phyloP scores from a whole-genome alignment of 2,113 vertebrate species.

The Gnathonemus longibarbis region DNA sequence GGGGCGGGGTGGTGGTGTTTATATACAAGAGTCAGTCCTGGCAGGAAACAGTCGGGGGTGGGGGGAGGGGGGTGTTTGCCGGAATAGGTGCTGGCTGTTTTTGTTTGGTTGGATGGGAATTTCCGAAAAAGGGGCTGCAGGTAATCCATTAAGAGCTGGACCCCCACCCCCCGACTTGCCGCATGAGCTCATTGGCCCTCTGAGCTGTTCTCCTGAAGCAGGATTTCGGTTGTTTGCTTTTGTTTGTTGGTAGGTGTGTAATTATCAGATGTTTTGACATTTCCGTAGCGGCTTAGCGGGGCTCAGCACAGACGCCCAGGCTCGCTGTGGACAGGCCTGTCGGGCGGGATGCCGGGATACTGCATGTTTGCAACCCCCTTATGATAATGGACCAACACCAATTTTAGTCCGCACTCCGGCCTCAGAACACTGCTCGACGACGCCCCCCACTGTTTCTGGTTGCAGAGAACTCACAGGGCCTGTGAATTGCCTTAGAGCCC shows the following conservation, averaged over 20 bases:
- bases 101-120: neutral
- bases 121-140: neutral
- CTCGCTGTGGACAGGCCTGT: neutral
- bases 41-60: neutral
- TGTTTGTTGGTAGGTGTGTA: conserved; percentile 34
- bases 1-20: neutral
- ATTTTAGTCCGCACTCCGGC: neutral
- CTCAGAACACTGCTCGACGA: neutral
- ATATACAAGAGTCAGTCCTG: neutral
- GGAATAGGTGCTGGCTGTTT: neutral
- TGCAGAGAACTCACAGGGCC: neutral
- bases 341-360: neutral
- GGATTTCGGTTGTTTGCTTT: conserved; percentile 5
- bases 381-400: neutral
- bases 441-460: neutral
- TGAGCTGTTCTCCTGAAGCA: conserved; percentile 1
- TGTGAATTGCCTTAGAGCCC: neutral
- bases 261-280: conserved; percentile 26
- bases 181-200: conserved; percentile 24
- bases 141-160: neutral
- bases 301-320: neutral
- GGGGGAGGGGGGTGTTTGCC: neutral
- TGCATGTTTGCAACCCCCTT: neutral
- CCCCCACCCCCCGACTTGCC: neutral
- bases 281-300: conserved; percentile 35